These are phyloP conservation scores for Orthosia gracilis DNA, from an alignment of 2,888 invertebrate species.

Conservation along the genomic window DNA sequence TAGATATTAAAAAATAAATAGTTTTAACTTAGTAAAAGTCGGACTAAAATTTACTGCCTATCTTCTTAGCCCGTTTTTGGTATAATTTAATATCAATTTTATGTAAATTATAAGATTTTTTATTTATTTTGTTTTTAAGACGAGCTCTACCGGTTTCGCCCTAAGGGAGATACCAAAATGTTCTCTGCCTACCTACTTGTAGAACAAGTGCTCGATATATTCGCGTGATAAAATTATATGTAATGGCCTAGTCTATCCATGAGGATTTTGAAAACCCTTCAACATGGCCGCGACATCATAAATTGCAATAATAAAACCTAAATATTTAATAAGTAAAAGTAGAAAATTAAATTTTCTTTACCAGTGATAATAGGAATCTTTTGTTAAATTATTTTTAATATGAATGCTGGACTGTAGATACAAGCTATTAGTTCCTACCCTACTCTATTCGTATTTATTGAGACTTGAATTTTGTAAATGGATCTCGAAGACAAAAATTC, in stretches of 20 bases:
- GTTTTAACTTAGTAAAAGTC: not conserved
- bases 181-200: not conserved
- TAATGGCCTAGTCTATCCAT: slow-evolving; percentile 22
- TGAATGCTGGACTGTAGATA: slow-evolving; percentile 60
- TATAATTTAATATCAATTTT: slow-evolving; percentile 12
- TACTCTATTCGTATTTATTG: slow-evolving; percentile 68
- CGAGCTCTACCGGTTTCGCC: not conserved
- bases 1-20: not conserved
- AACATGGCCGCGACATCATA: slow-evolving; percentile 1
- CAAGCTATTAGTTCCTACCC: slow-evolving; percentile 71
- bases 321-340: slow-evolving; percentile 9
- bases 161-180: not conserved
- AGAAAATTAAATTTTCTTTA: slow-evolving; percentile 54
- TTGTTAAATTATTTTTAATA: slow-evolving; percentile 6
- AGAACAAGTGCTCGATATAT: slow-evolving; percentile 4
- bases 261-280: slow-evolving; percentile 1
- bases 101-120: slow-evolving; percentile 15
- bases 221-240: slow-evolving; percentile 20
- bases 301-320: slow-evolving; percentile 40
- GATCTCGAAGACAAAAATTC: slow-evolving; percentile 85
- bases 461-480: slow-evolving; percentile 78
- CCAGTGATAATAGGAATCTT: slow-evolving; percentile 48
- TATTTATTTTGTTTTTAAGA: not conserved
- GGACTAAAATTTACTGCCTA: slow-evolving; percentile 26
- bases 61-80: slow-evolving; percentile 31